Conservation (phyloP, 2,888 invertebrate species). For the Megaustenia siamemsis region DNA sequence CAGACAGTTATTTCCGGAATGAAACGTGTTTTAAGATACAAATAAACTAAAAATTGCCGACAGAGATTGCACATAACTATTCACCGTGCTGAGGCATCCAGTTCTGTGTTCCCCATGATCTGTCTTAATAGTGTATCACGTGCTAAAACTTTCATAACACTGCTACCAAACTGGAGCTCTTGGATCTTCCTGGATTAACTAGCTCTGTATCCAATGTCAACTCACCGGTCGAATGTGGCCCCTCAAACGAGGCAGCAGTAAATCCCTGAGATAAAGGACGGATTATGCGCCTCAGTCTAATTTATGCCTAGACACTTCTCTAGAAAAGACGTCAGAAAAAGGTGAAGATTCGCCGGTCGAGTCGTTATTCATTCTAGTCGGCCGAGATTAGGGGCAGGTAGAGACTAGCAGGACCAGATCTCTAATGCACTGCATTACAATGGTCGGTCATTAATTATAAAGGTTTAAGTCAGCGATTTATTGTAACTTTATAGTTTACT, state of each 20-base stretch:
- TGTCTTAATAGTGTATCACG: constrained; percentile 20
- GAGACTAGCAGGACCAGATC: not conserved
- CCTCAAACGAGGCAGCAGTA: constrained; percentile 26
- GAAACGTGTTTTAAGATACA: too few species aligned
- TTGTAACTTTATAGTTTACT: not conserved
- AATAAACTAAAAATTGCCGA: too few species aligned
- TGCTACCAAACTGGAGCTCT: not conserved
- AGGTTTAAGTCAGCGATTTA: not conserved
- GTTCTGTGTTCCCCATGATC: not conserved
- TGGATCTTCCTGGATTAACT: not conserved
- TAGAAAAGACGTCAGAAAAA: constrained; percentile 30
- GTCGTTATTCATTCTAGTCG: not conserved
- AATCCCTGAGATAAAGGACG: constrained; percentile 27
- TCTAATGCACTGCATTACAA: not conserved
- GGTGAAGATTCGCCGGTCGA: not conserved
- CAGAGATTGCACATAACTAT: not conserved
- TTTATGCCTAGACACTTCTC: constrained; percentile 20
- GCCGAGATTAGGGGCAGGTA: constrained; percentile 9
- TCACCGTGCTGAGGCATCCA: not conserved
- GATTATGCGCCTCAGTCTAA: constrained; percentile 17
- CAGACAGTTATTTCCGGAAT: too few species aligned
- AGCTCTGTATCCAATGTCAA: constrained; percentile 34
- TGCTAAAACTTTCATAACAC: constrained; percentile 22
- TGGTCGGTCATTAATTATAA: constrained; percentile 16
- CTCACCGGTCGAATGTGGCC: not conserved